Evolutionary conservation across 2,113 vertebrate species (phyloP).

Genomic region (Aegithalos caudatus): DNA sequence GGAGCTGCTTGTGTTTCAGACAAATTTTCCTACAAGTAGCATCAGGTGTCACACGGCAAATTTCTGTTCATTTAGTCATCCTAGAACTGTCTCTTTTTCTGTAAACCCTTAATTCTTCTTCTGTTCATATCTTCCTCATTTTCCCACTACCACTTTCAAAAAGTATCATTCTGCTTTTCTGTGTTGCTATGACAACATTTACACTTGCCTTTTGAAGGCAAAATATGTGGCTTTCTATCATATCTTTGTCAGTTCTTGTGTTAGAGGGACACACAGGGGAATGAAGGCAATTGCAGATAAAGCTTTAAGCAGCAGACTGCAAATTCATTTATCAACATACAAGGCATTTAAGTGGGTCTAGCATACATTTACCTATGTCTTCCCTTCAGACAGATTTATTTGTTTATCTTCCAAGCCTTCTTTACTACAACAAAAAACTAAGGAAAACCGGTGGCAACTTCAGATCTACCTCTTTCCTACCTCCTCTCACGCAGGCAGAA

Average conservation of each 20-base stretch:
- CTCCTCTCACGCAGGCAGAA: background rate
- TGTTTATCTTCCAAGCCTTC: background rate
- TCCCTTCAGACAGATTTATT: background rate
- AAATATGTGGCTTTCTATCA: conserved; percentile 2
- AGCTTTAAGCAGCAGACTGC: background rate
- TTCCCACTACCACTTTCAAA: background rate
- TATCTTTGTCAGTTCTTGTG: background rate
- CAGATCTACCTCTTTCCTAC: background rate
- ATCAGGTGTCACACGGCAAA: background rate
- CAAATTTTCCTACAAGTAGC: background rate
- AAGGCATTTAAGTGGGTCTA: background rate
- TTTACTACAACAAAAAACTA: background rate
- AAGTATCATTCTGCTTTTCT: conserved; percentile 26
- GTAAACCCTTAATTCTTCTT: background rate
- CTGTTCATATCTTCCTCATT: background rate
- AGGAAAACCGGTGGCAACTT: background rate
- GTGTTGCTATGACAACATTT: conserved; percentile 57
- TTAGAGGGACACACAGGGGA: background rate
- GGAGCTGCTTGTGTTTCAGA: background rate
- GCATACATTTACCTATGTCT: background rate
- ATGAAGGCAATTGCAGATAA: background rate
- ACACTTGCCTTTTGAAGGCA: conserved; percentile 40
- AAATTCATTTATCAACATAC: background rate
- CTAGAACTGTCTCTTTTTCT: background rate
- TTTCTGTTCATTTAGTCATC: background rate